Evolutionary conservation across 2,888 invertebrate genomes (phyloP).

Genomic region (Callyntrura guangdongensis): DNA sequence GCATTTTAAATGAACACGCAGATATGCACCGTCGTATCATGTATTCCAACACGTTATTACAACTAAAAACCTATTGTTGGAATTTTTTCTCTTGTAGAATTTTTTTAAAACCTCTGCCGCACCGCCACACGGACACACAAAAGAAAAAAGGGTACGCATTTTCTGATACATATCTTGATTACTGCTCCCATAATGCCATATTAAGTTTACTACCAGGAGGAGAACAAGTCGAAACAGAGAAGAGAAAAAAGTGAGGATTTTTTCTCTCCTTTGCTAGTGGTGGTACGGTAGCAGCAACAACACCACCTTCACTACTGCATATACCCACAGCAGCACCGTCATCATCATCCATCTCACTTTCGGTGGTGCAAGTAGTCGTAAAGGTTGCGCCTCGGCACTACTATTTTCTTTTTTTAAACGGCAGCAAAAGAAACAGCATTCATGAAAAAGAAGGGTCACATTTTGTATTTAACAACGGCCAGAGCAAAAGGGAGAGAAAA

Average conservation of each 20-base stretch:
- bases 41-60: background rate
- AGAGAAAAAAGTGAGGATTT: conserved; percentile 51
- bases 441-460: background rate
- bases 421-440: background rate
- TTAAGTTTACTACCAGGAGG: background rate
- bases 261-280: background rate
- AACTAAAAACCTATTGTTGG: background rate
- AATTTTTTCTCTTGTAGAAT: background rate
- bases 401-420: conserved; percentile 36
- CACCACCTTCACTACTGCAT: background rate
- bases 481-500: conserved; percentile 11
- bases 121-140: background rate
- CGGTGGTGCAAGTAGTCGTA: background rate
- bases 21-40: background rate
- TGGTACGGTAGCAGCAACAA: background rate
- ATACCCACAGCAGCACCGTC: background rate
- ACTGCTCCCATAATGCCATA: conserved; percentile 71
- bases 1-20: conserved; percentile 34
- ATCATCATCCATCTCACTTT: conserved; percentile 56
- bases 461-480: too few relatives aligned
- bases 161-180: conserved; percentile 63
- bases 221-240: conserved; percentile 39
- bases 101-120: background rate
- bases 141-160: conserved; percentile 32
- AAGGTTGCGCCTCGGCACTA: conserved; percentile 22